Conservation (phyloP, 92 coral and sea anemone genomes). For the Zoanthus solanderi region DNA sequence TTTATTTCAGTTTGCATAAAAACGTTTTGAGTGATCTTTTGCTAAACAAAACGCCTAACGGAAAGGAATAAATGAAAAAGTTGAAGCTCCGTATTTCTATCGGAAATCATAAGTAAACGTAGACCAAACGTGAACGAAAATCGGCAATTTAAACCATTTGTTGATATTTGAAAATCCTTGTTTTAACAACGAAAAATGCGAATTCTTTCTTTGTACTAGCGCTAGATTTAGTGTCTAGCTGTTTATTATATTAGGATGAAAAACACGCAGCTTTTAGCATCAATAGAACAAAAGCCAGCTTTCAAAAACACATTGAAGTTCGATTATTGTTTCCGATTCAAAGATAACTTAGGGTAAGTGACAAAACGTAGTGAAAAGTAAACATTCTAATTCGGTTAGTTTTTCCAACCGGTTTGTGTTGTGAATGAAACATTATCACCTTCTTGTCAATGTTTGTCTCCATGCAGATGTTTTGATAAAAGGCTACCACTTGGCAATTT, state of each 20-base stretch:
- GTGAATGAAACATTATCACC: not conserved
- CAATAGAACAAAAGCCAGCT: not conserved
- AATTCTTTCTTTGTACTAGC: too few relatives aligned
- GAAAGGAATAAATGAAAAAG: too few relatives aligned
- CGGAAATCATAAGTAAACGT: too few relatives aligned
- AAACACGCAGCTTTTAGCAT: not conserved
- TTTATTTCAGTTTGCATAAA: too few relatives aligned
- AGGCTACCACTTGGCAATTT: slow-evolving; percentile 9
- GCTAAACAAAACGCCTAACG: too few relatives aligned
- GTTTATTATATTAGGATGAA: not conserved
- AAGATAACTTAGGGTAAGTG: not conserved
- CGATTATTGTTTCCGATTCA: not conserved
- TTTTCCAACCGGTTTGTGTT: not conserved
- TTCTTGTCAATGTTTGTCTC: not conserved
- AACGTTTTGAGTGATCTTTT: too few relatives aligned
- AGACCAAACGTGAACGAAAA: too few relatives aligned
- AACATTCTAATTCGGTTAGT: slow-evolving; percentile 7
- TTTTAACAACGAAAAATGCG: too few relatives aligned
- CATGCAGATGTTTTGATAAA: slow-evolving; percentile 27
- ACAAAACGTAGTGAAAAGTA: not conserved
- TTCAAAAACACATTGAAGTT: not conserved
- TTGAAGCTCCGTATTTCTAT: too few relatives aligned
- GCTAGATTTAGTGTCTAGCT: not conserved
- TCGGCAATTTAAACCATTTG: too few relatives aligned
- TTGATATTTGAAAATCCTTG: too few relatives aligned